phyloP scores from a whole-genome alignment of 2,797 vertebrate species.

The Sphenopsis melanotis region DNA sequence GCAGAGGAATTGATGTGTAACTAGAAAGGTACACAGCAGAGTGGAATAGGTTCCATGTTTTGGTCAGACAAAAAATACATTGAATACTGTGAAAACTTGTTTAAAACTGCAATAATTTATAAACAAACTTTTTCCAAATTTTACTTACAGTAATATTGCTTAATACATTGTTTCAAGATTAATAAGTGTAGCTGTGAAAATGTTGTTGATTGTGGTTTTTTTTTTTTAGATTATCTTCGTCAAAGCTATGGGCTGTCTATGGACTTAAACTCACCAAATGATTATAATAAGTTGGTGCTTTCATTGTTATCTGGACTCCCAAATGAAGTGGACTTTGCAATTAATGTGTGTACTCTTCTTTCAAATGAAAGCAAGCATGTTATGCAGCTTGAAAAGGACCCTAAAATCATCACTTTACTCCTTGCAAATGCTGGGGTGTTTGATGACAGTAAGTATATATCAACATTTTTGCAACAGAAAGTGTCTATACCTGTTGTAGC shows the following conservation, averaged over 20 bases:
- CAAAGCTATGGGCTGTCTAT: constrained; percentile 98
- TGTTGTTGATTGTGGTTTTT: neutral
- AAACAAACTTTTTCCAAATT: neutral
- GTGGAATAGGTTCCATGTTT: neutral
- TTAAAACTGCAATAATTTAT: neutral
- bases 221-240: constrained; percentile 93
- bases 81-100: neutral
- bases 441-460: constrained; percentile 89
- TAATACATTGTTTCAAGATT: neutral
- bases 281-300: constrained; percentile 99
- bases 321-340: constrained; percentile 99
- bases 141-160: neutral
- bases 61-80: neutral
- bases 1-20: neutral
- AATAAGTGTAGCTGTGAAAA: neutral
- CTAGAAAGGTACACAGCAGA: neutral
- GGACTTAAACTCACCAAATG: constrained; percentile 93
- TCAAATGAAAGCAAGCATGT: constrained; percentile 99
- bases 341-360: constrained; percentile 98
- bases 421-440: constrained; percentile 97
- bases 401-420: constrained; percentile 96
- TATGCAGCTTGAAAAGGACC: constrained; percentile 99
- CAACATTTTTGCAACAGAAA: neutral
- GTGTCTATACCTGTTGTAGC: neutral
- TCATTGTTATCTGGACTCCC: constrained; percentile 97